These are phyloP conservation scores for Melikaiella ostensackeni DNA, from an alignment of 2,888 invertebrate genomes.

Conservation along the genomic window DNA sequence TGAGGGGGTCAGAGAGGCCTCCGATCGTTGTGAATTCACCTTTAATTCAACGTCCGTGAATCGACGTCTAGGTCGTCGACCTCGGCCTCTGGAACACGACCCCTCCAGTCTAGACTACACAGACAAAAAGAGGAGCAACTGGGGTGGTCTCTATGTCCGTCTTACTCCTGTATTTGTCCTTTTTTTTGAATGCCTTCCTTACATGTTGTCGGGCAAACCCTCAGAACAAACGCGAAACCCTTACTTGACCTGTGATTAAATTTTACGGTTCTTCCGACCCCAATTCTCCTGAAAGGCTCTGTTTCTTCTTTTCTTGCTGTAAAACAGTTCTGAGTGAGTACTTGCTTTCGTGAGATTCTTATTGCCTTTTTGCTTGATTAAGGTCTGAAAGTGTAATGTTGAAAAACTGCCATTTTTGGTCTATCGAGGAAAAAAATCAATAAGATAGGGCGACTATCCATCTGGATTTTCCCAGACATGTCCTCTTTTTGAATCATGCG, in stretches of 20 bases:
- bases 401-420: background rate
- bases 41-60: slow-evolving; percentile 31
- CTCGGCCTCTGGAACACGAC: slow-evolving; percentile 25
- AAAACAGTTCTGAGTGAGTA: background rate
- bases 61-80: slow-evolving; percentile 39
- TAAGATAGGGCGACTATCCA: no score
- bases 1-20: background rate
- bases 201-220: slow-evolving; percentile 19
- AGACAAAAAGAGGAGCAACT: slow-evolving; percentile 22
- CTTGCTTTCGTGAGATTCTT: background rate
- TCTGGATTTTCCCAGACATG: no score
- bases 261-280: slow-evolving; percentile 7
- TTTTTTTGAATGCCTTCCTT: slow-evolving; percentile 14
- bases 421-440: background rate
- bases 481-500: no score
- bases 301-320: background rate
- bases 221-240: background rate
- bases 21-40: slow-evolving; percentile 23
- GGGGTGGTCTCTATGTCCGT: slow-evolving; percentile 17
- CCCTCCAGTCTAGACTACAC: slow-evolving; percentile 39
- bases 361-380: background rate
- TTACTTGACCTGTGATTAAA: slow-evolving; percentile 20
- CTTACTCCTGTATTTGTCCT: slow-evolving; percentile 4
- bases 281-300: background rate
- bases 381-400: no score